Evolutionary conservation across 2,113 vertebrate genomes (phyloP).

Genomic region (Neotoma lepida): DNA sequence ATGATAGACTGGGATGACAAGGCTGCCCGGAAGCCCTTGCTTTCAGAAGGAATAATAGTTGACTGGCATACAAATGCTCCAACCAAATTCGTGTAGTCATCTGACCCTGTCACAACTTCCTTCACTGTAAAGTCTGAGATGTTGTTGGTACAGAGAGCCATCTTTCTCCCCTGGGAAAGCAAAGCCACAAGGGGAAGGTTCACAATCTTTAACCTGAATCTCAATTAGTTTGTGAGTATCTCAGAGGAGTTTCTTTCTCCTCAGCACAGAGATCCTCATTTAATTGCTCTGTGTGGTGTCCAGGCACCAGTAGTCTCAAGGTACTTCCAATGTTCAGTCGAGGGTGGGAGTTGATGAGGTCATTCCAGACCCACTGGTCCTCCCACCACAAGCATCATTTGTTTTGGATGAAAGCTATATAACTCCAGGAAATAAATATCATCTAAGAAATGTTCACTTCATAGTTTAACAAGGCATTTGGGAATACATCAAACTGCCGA

Average conservation of each 20-base stretch:
- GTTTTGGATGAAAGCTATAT: neutral
- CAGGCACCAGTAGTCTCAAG: neutral
- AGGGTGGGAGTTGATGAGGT: neutral
- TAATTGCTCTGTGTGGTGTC: neutral
- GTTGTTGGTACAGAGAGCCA: constrained; percentile 94
- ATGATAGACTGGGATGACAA: constrained; percentile 97
- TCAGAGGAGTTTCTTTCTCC: neutral
- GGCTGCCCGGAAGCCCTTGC: constrained; percentile 94
- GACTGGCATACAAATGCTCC: constrained; percentile 96
- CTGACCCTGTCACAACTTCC: constrained; percentile 89
- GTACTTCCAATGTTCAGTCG: neutral
- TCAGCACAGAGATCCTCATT: neutral
- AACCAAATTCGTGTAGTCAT: constrained; percentile 89
- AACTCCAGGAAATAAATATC: neutral
- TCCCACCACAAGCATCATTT: neutral
- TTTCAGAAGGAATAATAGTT: constrained; percentile 96
- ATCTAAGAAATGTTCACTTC: neutral
- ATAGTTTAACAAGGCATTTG: neutral
- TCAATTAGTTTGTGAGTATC: neutral
- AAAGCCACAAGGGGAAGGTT: constrained; percentile 60
- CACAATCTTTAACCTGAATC: neutral
- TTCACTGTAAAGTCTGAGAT: constrained; percentile 93
- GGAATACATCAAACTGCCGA: neutral
- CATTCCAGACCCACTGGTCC: neutral
- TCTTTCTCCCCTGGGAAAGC: constrained; percentile 87